Evolutionary conservation across 2,113 vertebrate genomes (phyloP), one percentile per base, ranked within the genome.

Genomic region (Choloepus hoffmanni): DNA sequence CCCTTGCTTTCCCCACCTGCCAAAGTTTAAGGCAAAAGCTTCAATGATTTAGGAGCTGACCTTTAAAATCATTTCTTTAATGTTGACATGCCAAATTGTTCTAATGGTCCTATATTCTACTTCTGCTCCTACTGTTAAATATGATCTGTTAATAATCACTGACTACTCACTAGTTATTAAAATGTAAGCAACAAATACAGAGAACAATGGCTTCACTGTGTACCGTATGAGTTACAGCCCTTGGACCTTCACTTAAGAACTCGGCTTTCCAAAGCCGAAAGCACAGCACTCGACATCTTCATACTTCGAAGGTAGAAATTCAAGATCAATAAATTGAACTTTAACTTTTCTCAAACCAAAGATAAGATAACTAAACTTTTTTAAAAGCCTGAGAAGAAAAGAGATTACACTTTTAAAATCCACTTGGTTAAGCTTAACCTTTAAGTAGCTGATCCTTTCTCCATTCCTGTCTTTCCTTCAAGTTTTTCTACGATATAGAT

Each of bases 121-220:
- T 89, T 94, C 76, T 94, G 48, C 50, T 83, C 81, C 85, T 70
- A 53, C 93, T 85, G 94, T 92, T 88, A 81, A 93, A 45, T 90
- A 97, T 60, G 70, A 97, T 68, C 60, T 92, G 92, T 97, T 97
- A 97, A 97, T 97, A 96, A 96, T 97, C 93, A 96, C 92, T 70
- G 55, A 87, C 43, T 87, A 87, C 72, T 96, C 88, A 85, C 96
- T 95, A 94, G 94, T 96, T 96, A 95, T 81, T 96, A 96, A 97
- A 96, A 95, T 63, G 68, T 86, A 97, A 97, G 83, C 96, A 94
- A 77, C 85, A 96, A 96, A 97, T 4, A 96, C 16, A 50, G 94
- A 82, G 89, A 94, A 97, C 94, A 96, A 97, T 73, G 60, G 65
- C 40, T 50, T 33, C 82, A 36, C 58, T 97, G 94, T 81, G 91